Evolutionary conservation across 2,888 invertebrate genomes (phyloP), one percentile per base, ranked within the genome.

Genomic region (Elgonia sp.): DNA sequence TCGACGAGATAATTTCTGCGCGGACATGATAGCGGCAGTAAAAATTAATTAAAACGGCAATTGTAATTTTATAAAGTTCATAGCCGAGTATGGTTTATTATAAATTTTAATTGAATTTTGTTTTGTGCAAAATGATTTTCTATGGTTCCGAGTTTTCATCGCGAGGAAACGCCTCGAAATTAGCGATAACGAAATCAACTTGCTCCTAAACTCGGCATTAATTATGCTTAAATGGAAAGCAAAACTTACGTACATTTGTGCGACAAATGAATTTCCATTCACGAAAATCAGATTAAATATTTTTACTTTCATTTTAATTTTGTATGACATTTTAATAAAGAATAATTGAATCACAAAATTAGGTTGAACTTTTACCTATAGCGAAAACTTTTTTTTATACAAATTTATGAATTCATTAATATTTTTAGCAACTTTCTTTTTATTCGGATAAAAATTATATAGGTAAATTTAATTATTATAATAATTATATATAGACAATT

Each of bases 181-280:
- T 72, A 83, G 60, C 67, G 75, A 67, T 83, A 83, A 83, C 75
- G 72, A 75, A 83, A 83, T 83, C 72, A 67, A 50, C 37, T 67
- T 39, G 67, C 67, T 65, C 60, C 67, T 83, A 75, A 75, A 75
- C 67, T 83, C 67, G 37, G 50, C 63, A 42, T 83, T 75, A 83
- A 67, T 82, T 83, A 83, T 67, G 60, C 60, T 46, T 50, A 62
- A 75, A 67, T 60, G 75, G 69, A 83, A 67, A 55, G 62, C 65
- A 73, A 73, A 73, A 82, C 50, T 80, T 70, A 42, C 57, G 70
- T 70, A 42, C 29, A 53, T 40, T 63, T 40, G 20, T 65, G 39
- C 62, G 55, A 42, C 20, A n/a, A 40, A 53, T 53, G 16, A 50
- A 53, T 63, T 65, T 65, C 40, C 39, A 40, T 75, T 63, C 16